phyloP scores from a whole-genome alignment of 2,888 invertebrate species.

The Rhorus exstirpatorius region DNA sequence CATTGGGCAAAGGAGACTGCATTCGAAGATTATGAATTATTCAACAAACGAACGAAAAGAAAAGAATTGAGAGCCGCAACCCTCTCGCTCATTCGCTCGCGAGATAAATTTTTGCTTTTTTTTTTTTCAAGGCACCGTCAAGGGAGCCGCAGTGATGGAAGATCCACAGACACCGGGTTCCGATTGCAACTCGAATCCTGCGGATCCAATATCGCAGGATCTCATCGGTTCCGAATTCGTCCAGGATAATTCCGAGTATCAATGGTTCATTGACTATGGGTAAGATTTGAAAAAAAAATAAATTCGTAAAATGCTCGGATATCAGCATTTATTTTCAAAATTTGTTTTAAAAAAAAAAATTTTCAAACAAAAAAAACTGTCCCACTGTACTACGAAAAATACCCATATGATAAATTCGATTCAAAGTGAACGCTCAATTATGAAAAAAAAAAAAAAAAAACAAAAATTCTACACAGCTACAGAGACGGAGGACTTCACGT shows the following conservation, averaged over 20 bases:
- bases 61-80: constrained; percentile 17
- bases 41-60: constrained; percentile 32
- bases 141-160: constrained; percentile 82
- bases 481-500: constrained; percentile 92
- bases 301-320: not conserved
- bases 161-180: constrained; percentile 87
- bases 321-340: not conserved
- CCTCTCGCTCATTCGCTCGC: not conserved
- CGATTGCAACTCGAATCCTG: constrained; percentile 88
- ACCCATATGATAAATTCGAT: too few species aligned
- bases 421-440: too few species aligned
- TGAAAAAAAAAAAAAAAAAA: too few species aligned
- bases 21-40: constrained; percentile 62
- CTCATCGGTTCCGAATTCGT: constrained; percentile 89
- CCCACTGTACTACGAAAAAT: too few species aligned
- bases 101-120: constrained; percentile 7
- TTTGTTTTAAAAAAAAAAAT: not conserved
- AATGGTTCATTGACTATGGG: constrained; percentile 97
- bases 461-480: constrained; percentile 87
- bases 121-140: constrained; percentile 77
- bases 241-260: constrained; percentile 96
- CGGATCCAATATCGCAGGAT: constrained; percentile 87
- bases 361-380: too few species aligned
- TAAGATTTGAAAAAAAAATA: constrained; percentile 84
- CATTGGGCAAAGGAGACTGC: constrained; percentile 46